Evolutionary conservation across 1,140 invertebrate genomes (phyloP).

Genomic region (Caenorhabditis elegans): WBcel235 BX284604.4:258501-259000

Average conservation of each 20-base stretch:
- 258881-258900: conserved; percentile 62
- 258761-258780: conserved; percentile 59
- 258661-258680: too few species aligned
- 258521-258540: conserved; percentile 53
- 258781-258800: conserved; percentile 55
- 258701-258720: conserved; percentile 36
- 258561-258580: conserved; percentile 51
- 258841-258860: conserved; percentile 50
- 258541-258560: conserved; percentile 48
- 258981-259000: conserved; percentile 62
- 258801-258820: conserved; percentile 49
- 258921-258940: conserved; percentile 48
- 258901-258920: conserved; percentile 37
- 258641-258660: conserved; percentile 53
- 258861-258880: conserved; percentile 53
- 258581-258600: conserved; percentile 46
- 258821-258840: conserved; percentile 46
- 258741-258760: conserved; percentile 61
- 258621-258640: conserved; percentile 37
- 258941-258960: conserved; percentile 29
- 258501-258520: conserved; percentile 51
- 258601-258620: conserved; percentile 41
- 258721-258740: conserved; percentile 41
- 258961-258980: conserved; percentile 46
- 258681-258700: background rate